Evolutionary conservation across 2,113 vertebrate genomes (phyloP).

Genomic region (Lepisosteus osseus): DNA sequence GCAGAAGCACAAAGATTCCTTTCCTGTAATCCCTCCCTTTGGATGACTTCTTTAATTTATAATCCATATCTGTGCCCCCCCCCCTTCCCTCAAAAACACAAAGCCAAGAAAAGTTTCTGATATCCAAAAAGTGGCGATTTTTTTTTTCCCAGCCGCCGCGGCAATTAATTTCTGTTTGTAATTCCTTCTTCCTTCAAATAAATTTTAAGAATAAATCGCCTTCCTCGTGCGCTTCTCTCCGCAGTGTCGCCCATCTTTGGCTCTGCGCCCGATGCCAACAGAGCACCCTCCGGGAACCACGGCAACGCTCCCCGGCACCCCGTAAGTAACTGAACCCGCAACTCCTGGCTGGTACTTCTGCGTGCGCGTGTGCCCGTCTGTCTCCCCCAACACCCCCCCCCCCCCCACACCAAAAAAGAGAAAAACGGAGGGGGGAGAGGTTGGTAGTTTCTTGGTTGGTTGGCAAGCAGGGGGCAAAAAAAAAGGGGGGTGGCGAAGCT

Average conservation of each 20-base stretch:
- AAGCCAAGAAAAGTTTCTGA: constrained; percentile 37
- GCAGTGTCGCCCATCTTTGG: constrained; percentile 81
- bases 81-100: constrained; percentile 49
- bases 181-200: constrained; percentile 39
- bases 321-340: constrained; percentile 52
- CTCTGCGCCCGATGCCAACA: constrained; percentile 83
- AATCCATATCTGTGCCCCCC: constrained; percentile 60
- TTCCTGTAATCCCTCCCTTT: constrained; percentile 74
- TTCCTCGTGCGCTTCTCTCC: constrained; percentile 72
- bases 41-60: constrained; percentile 73
- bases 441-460: constrained; percentile 66
- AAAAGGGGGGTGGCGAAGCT: constrained; percentile 49
- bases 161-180: neutral
- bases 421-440: constrained; percentile 63
- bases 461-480: constrained; percentile 59
- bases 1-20: constrained; percentile 66
- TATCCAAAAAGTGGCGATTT: constrained; percentile 41
- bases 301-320: constrained; percentile 65
- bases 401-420: constrained; percentile 45
- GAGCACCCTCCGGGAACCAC: constrained; percentile 75
- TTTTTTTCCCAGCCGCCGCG: constrained; percentile 35
- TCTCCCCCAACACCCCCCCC: constrained; percentile 54
- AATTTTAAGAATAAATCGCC: constrained; percentile 74
- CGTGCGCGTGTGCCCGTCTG: constrained; percentile 56
- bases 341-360: constrained; percentile 53